These are phyloP conservation scores for Camarhynchus parvulus DNA, from an alignment of 2,113 vertebrate species.

Conservation along the genomic window DNA sequence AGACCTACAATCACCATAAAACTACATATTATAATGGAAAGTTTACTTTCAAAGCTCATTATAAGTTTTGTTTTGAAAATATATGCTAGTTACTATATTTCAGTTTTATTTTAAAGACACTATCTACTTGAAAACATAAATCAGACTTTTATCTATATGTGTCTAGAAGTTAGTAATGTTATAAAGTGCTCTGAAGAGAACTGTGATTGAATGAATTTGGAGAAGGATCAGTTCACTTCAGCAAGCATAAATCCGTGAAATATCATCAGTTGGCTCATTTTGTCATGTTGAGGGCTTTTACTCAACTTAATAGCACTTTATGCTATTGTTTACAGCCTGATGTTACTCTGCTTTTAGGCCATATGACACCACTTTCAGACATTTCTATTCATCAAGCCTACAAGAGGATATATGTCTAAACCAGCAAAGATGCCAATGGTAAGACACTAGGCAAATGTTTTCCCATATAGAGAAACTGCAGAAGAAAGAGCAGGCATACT, in stretches of 20 bases:
- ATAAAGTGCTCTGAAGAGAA: not conserved
- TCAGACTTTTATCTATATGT: not conserved
- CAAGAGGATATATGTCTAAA: not conserved
- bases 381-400: not conserved
- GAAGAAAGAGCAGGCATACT: not conserved
- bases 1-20: not conserved
- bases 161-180: not conserved
- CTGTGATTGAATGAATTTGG: not conserved
- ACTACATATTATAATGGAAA: not conserved
- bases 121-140: not conserved
- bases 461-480: not conserved
- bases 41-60: slow-evolving; percentile 10
- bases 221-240: not conserved
- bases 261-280: not conserved
- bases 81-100: not conserved
- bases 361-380: not conserved
- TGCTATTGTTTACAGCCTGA: not conserved
- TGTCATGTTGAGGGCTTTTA: not conserved
- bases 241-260: not conserved
- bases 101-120: not conserved
- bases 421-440: not conserved
- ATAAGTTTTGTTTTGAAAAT: not conserved
- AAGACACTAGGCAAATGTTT: not conserved
- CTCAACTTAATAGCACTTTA: not conserved
- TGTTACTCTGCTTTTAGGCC: not conserved